Evolutionary conservation across 2,888 invertebrate species (phyloP), one percentile per base, ranked within the genome.

Genomic region (Aphrophora alni): DNA sequence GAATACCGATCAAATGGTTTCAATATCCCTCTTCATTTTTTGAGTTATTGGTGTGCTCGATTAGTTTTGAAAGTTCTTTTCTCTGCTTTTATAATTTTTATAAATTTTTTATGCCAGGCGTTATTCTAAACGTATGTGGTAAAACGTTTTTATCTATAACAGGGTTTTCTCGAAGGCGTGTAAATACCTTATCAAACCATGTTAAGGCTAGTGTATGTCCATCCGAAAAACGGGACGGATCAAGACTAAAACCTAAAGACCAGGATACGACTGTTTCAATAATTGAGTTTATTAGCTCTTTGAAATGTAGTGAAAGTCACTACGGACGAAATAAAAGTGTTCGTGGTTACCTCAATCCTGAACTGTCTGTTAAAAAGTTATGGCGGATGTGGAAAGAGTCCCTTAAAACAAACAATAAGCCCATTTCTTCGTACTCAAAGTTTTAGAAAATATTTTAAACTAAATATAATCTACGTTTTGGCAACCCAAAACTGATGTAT

Each of bases 401-500:
- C 0, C 79, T 27, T 8, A 44, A 51, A 21, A 14, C 0, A 59
- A 2, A 33, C 28, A 75, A 33, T 7, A 75, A 80, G n/a, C 75
- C 80, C 3, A 0, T 75, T 33, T 0, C 28, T 26, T 75, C 28
- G 1, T 75, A 69, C 59, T 80, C 80, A 68, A 80, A 80, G 73
- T 78, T 78, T 33, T 77, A 38, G n/a, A 73, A 78, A 25, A 17
- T 78, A 7, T 80, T 69, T 17, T 21, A 68, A 28, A 75, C 38
- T 1, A 80, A 80, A 38, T 75, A 74, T 69, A 80, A 75, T 75
- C n/a, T 75, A 0, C 28, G 75, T 75, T 77, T 80, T 80, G 28
- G 68, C 3, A 80, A 38, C 26, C 80, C 80, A 33, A 80, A 38
- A 69, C 69, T n/a, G 80, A 80, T 38, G 80, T 75, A 12, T 80